phyloP scores from a whole-genome alignment of 1,140 invertebrate species.

The Triops cancriformis region DNA sequence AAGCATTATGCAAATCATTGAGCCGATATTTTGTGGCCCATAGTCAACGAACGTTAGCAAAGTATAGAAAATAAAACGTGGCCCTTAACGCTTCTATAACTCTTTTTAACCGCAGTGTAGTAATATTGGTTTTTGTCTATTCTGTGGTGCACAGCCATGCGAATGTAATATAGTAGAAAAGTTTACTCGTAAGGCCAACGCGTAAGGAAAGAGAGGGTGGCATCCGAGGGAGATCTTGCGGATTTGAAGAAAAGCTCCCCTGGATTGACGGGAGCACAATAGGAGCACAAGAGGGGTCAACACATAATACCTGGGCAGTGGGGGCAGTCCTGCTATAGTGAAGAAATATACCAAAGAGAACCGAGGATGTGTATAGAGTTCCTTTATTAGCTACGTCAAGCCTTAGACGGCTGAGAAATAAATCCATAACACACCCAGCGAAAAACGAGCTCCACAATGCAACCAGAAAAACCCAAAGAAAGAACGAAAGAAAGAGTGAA shows the following conservation, averaged over 20 bases:
- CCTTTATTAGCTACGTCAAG: constrained; percentile 10
- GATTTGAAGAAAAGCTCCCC: constrained; percentile 10
- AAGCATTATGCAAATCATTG: background rate
- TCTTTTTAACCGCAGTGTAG: background rate
- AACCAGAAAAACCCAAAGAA: background rate
- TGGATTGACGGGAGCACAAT: constrained; percentile 10
- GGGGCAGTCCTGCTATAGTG: background rate
- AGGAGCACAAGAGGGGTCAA: constrained; percentile 4
- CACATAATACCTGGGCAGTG: constrained; percentile 8
- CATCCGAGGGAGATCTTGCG: background rate
- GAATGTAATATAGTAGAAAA: background rate
- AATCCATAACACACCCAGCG: constrained; percentile 8
- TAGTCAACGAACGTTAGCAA: background rate
- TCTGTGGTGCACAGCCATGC: background rate
- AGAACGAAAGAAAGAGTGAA: background rate
- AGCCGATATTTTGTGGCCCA: background rate
- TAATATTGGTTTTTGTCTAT: constrained; percentile 10
- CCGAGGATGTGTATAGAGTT: background rate
- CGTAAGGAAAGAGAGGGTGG: constrained; percentile 1
- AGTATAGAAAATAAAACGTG: background rate
- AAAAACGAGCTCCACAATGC: background rate
- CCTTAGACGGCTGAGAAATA: background rate
- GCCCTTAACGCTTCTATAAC: background rate
- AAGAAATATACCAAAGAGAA: constrained; percentile 1
- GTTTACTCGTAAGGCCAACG: background rate